Base-by-base conservation (phyloP, 1,140 invertebrate species). In the Probaryconus sp. region DNA sequence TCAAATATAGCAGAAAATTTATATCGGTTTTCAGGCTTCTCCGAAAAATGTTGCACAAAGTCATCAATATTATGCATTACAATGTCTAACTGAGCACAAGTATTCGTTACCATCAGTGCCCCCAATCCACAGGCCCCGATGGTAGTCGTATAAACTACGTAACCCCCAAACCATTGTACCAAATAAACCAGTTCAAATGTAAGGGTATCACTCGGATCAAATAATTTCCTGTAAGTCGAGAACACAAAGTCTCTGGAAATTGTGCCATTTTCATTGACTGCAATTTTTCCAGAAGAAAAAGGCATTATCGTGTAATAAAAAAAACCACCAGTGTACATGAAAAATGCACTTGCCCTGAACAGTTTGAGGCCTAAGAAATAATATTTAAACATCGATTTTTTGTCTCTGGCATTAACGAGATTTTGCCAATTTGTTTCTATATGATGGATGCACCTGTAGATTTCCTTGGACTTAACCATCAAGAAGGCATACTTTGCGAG, bases 251-350 rank as follows among this genome's bases (percentile, higher is more conserved):
- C 69, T 40, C 76, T 61, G 3, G 79, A 43, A 14, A 74, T 43
- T 0, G 72, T 84, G 2, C 70, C 69, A 11, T 82, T 78, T 3
- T 76, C 50, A 3, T 76, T 70, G 0, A 67, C 47, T 0, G 73
- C 33, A 5, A 78, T 68, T 37, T 68, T 76, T 3, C 53, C 78
- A 0, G 68, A 37, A 1, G 71, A 78, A 1, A 84, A 35, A 0
- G 84, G 82, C 81, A 84, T 81, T 7, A 83, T 26, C 0, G 77
- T 81, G 6, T 72, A 79, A 47, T 81, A 85, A 51, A 81, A 83
- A 47, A 85, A 79, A 3, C 83, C 83, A 3, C 71, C 82, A 0
- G 76, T 53, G 21, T 85, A 85, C 80, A 83, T 83, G 14, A 81
- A 82, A 9, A 26, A 43, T 0, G 78, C 79, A 35, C 78, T 77